These are phyloP conservation scores for Helleia helle DNA, from an alignment of 2,888 invertebrate species.

Conservation along the genomic window DNA sequence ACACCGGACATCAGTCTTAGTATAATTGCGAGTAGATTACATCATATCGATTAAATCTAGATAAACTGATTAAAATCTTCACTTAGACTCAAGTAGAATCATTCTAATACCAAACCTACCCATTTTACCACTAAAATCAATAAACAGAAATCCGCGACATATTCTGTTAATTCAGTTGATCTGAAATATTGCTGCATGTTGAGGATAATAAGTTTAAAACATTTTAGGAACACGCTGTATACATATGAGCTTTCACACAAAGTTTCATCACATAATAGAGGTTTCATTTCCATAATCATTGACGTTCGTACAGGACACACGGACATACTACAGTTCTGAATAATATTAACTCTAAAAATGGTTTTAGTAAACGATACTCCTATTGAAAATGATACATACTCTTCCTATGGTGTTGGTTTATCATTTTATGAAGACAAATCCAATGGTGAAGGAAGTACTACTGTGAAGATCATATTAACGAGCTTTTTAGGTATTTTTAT, in stretches of 20 bases:
- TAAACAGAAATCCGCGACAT: too few relatives aligned
- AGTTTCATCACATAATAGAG: constrained; percentile 13
- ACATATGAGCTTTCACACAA: constrained; percentile 14
- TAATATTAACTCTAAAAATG: neutral
- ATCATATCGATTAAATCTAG: too few relatives aligned
- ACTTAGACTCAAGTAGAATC: too few relatives aligned
- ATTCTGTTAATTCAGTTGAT: too few relatives aligned
- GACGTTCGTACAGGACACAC: constrained; percentile 10
- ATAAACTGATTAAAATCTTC: too few relatives aligned
- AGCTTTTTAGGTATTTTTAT: constrained; percentile 77
- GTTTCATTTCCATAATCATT: constrained; percentile 12
- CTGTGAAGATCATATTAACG: constrained; percentile 66
- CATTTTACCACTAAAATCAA: too few relatives aligned
- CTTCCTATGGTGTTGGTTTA: constrained; percentile 48
- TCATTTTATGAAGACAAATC: constrained; percentile 40
- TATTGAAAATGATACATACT: constrained; percentile 29
- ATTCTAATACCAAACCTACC: too few relatives aligned
- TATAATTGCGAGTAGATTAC: too few relatives aligned
- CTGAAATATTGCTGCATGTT: too few relatives aligned
- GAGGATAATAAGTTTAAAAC: too few relatives aligned
- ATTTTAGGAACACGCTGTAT: constrained; percentile 25
- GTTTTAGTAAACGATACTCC: neutral
- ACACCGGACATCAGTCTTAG: too few relatives aligned
- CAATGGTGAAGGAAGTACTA: constrained; percentile 64
- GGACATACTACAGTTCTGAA: neutral